These are phyloP conservation scores for Regulus satrapa DNA, from an alignment of 2,113 vertebrate genomes.

Conservation along the genomic window DNA sequence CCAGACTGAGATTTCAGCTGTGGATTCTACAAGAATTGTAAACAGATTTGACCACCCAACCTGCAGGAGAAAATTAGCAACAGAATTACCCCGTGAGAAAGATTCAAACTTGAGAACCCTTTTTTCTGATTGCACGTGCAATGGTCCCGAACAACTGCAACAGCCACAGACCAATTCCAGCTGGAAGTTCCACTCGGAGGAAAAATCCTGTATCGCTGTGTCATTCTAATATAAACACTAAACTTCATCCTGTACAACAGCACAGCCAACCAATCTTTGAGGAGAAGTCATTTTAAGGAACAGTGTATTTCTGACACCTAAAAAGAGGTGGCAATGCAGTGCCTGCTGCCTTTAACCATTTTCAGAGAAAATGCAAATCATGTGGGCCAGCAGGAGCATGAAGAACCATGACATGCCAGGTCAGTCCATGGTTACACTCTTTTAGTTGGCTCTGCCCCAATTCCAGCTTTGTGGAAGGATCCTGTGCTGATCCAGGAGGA, in stretches of 20 bases:
- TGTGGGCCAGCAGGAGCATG: neutral
- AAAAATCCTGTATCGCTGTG: neutral
- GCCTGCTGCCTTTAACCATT: constrained; percentile 26
- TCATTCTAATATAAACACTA: neutral
- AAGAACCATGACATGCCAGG: constrained; percentile 36
- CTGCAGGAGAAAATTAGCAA: neutral
- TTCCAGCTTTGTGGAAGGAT: neutral
- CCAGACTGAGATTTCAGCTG: neutral
- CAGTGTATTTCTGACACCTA: neutral
- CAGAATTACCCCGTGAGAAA: neutral
- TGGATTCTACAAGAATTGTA: neutral
- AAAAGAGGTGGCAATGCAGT: constrained; percentile 37
- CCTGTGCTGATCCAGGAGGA: neutral
- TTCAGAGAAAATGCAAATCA: constrained; percentile 8
- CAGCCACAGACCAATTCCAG: neutral
- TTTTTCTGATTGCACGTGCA: neutral
- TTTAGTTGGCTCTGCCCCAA: neutral
- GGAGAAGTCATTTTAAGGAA: constrained; percentile 14
- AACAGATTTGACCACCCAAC: neutral
- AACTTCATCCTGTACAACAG: neutral
- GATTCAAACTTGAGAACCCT: neutral
- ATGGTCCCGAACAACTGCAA: neutral
- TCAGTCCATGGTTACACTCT: neutral
- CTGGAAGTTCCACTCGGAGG: neutral
- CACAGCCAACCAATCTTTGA: constrained; percentile 6